phyloP scores from a whole-genome alignment of 2,888 invertebrate genomes.

The Acronicta psi region DNA sequence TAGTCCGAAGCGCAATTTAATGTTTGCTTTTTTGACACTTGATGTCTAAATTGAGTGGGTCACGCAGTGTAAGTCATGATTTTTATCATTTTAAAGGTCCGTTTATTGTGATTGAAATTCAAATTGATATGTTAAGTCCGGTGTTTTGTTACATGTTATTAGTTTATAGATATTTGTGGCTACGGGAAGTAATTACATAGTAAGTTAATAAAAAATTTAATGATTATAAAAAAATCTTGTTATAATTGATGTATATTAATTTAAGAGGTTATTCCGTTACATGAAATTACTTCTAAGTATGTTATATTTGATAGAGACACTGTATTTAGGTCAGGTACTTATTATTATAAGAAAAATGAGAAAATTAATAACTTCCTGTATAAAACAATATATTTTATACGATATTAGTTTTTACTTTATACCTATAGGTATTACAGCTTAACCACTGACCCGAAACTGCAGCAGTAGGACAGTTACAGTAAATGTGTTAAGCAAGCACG shows the following conservation, averaged over 20 bases:
- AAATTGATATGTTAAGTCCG: constrained; percentile 57
- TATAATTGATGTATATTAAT: constrained; percentile 20
- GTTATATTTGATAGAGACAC: constrained; percentile 3
- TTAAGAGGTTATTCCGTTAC: constrained; percentile 18
- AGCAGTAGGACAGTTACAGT: no score
- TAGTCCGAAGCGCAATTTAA: constrained; percentile 13
- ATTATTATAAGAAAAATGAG: no score
- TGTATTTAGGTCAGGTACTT: constrained; percentile 6
- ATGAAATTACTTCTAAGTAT: neutral
- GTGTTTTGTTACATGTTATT: constrained; percentile 53
- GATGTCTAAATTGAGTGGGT: constrained; percentile 52
- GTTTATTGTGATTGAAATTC: constrained; percentile 47
- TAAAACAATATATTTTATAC: no score
- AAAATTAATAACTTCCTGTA: no score
- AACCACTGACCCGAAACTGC: no score
- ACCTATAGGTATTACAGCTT: no score
- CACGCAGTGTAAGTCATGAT: constrained; percentile 41
- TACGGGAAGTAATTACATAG: constrained; percentile 39
- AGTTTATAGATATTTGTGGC: constrained; percentile 41
- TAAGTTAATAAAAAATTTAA: constrained; percentile 30
- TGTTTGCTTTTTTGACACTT: constrained; percentile 50
- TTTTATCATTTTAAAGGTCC: constrained; percentile 37
- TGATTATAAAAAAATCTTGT: neutral
- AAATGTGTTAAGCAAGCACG: no score
- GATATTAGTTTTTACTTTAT: no score